Base-by-base conservation (phyloP, 2,797 vertebrate genomes). In the Bucorvus abyssinicus region DNA sequence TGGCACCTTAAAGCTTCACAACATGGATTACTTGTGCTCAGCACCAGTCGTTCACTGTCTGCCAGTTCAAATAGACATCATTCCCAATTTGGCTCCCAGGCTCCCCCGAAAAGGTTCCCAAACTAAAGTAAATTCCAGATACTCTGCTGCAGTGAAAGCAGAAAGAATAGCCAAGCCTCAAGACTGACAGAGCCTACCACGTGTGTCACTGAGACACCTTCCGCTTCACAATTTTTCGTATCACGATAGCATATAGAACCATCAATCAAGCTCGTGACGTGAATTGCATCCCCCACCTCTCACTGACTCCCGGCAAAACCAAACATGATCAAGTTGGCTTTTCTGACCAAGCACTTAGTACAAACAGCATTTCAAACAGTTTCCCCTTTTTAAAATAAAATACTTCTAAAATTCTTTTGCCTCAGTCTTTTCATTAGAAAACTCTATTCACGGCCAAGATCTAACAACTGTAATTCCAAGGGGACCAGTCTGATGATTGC, bases 121-220 rank as follows among this genome's bases (percentile, higher is more conserved):
- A 86, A 70, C 63, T 26, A 64, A 89, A 74, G 22, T 60, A 50
- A 87, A 34, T 55, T 82, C 45, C 49, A 64, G 60, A 42, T 36
- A 56, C 19, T 34, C 45, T 22, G 2, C 42, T 68, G 45, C 16
- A 50, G 17, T 1, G 2, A 91, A 81, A 87, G 6, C 63, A 77
- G 55, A 70, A 49, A 65, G 32, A 90, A 64, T 4, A 79, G n/a
- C 34, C 30, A 44, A 23, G 10, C 14, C n/a, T 73, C 26, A 73
- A 56, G 34, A 64, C 14, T 32, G 32, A 38, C 34, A 60, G 19
- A 71, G 36, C 7, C 55, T n/a, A 24, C 21, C 12, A 14, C 0
- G 0, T 2, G 1, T 23, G n/a, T n/a, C 47, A 55, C 38, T 15
- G 22, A 71, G 22, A 85, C 9, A 40, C 16, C 22, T 34, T 45